Conservation (phyloP, 1,140 invertebrate species). For the Dufourea novaeangliae region DNA sequence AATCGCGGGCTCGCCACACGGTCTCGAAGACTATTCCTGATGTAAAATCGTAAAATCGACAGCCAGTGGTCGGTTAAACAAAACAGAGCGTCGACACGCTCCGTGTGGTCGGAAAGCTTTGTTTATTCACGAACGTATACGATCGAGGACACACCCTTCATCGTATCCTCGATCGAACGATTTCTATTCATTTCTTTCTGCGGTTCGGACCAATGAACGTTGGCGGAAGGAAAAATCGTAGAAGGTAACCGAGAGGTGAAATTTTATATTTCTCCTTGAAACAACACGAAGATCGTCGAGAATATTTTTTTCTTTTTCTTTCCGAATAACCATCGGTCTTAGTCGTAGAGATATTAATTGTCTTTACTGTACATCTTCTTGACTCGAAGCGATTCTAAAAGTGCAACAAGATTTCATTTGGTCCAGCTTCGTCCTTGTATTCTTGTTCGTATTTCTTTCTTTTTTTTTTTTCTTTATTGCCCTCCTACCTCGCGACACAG, state of each 20-base stretch:
- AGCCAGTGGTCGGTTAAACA: background rate
- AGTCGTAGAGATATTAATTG: background rate
- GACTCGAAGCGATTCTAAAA: background rate
- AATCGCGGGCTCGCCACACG: background rate
- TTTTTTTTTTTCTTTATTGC: too few species aligned
- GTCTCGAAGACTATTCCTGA: background rate
- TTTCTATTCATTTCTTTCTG: background rate
- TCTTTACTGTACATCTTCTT: background rate
- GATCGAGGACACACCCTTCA: background rate
- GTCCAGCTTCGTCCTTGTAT: background rate
- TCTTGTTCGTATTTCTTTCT: too few species aligned
- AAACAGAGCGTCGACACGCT: background rate
- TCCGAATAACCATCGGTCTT: background rate
- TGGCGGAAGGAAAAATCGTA: background rate
- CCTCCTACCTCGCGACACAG: too few species aligned
- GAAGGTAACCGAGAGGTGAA: too few species aligned
- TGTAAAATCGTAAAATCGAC: background rate
- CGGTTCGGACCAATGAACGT: too few species aligned
- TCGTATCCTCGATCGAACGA: background rate
- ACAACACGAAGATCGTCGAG: too few species aligned
- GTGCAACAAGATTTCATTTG: conserved; percentile 6
- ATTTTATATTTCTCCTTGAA: too few species aligned
- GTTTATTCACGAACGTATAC: background rate
- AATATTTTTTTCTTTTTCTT: too few species aligned
- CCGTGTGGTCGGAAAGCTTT: conserved; percentile 1